Evolutionary conservation across 2,888 invertebrate species (phyloP).

Genomic region (Phalera bucephala): DNA sequence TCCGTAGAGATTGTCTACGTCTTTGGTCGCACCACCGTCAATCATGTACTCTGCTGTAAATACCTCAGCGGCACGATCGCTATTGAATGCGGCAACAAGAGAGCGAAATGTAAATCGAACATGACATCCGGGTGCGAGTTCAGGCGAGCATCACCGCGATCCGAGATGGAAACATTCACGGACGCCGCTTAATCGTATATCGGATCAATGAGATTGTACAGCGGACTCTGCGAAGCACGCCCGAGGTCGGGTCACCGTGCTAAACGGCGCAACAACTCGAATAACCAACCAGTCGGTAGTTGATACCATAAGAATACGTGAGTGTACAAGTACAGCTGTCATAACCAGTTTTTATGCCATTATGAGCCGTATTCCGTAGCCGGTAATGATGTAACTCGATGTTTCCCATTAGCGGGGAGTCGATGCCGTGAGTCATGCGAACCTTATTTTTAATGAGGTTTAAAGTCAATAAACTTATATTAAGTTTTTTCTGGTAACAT

Average conservation of each 20-base stretch:
- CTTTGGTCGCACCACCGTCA: conserved; percentile 41
- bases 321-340: conserved; percentile 29
- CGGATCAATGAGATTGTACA: conserved; percentile 69
- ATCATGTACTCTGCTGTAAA: conserved; percentile 51
- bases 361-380: conserved; percentile 33
- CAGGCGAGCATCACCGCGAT: conserved; percentile 66
- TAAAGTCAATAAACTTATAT: conserved; percentile 53
- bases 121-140: conserved; percentile 78
- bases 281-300: conserved; percentile 41
- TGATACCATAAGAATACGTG: conserved; percentile 47
- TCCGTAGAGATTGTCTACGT: conserved; percentile 36
- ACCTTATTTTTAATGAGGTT: conserved; percentile 50
- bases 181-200: conserved; percentile 69
- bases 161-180: conserved; percentile 72
- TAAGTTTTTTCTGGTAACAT: conserved; percentile 37
- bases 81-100: conserved; percentile 59
- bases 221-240: conserved; percentile 54
- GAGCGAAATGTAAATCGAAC: conserved; percentile 67
- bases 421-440: conserved; percentile 52
- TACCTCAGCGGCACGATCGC: conserved; percentile 51
- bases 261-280: conserved; percentile 67
- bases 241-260: conserved; percentile 65
- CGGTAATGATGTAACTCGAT: conserved; percentile 37
- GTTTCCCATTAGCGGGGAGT: conserved; percentile 38
- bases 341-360: conserved; percentile 39